These are phyloP conservation scores for Menidia beryllina DNA, from an alignment of 2,113 vertebrate species.

Conservation along the genomic window DNA sequence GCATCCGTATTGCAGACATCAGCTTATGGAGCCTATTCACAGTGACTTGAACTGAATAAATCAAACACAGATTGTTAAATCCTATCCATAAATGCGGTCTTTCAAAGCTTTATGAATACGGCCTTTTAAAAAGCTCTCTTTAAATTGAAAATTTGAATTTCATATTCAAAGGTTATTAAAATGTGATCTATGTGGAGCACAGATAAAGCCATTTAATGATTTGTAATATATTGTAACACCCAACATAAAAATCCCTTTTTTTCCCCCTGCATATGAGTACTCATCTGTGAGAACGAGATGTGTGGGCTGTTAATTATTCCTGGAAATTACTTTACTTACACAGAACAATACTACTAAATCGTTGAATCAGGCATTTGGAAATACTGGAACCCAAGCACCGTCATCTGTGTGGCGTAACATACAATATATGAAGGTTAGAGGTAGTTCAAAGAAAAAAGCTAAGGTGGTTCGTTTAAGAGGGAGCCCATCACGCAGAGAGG, in stretches of 20 bases:
- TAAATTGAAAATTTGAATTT: neutral
- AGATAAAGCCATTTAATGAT: neutral
- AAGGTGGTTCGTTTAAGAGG: constrained; percentile 20
- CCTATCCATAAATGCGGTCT: no score
- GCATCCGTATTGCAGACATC: no score
- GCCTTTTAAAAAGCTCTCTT: no score
- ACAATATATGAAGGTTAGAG: constrained; percentile 3
- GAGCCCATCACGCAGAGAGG: constrained; percentile 6
- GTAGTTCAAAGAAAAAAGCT: constrained; percentile 23
- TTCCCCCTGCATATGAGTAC: constrained; percentile 32
- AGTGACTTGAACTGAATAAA: no score
- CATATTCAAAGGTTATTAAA: neutral
- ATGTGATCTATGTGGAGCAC: neutral
- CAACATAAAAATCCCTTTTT: neutral
- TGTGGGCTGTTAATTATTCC: constrained; percentile 22
- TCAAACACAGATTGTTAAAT: no score
- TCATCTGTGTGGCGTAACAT: neutral
- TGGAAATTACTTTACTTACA: neutral
- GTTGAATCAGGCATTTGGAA: neutral
- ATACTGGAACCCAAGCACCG: neutral
- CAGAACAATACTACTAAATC: neutral
- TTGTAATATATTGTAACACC: neutral
- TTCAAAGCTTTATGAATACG: no score
- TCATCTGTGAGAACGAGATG: neutral
- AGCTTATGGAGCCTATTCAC: no score